Evolutionary conservation across 2,888 invertebrate species (phyloP), one percentile per base, ranked within the genome.

Genomic region (Limnephilus lunatus): DNA sequence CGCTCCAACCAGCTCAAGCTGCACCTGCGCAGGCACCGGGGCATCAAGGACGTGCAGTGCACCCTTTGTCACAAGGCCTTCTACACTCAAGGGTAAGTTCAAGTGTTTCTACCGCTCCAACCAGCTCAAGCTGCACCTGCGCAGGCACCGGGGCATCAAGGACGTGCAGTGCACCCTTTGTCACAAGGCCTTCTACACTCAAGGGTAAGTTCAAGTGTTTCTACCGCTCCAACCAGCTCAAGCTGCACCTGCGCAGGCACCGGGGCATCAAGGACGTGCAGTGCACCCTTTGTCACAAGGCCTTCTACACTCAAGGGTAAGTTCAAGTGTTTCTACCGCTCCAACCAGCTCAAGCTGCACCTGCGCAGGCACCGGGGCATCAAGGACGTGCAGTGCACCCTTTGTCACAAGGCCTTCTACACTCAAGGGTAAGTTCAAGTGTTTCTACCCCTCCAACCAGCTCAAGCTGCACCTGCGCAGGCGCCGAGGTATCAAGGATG

Each of bases 381-480:
- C 30, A 95, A 95, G 93, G 93, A 81, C 19, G 95, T 93, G 93
- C 93, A 93, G 31, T 96, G 96, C 94, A 91, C 94, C 0, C 94
- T 94, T 3, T 96, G 96, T 92, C 94, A 95, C 32, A 95, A 95
- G 95, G 94, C 94, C 48, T 96, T 96, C 93, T 94, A 94, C 9
- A 95, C 94, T 94, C 94, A 95, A 95, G 87, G 85, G 90, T 91
- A 19, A 48, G 14, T 48, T 48, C 14, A 48, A 48, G 93, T 94
- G 82, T 81, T 96, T 95, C 94, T 92, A 94, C 0, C 94, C 95
- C 0, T 93, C 93, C 1, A 94, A 94, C 3, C 94, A 94, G 0
- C 94, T 96, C 53, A 95, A 94, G 90, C 95, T 94, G 90, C 96
- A 96, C 94, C 94, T 93, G n/a, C 93, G 94, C 31, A 94, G 94